Conservation (phyloP, 2,888 invertebrate species). For the Euphydryas editha region DNA sequence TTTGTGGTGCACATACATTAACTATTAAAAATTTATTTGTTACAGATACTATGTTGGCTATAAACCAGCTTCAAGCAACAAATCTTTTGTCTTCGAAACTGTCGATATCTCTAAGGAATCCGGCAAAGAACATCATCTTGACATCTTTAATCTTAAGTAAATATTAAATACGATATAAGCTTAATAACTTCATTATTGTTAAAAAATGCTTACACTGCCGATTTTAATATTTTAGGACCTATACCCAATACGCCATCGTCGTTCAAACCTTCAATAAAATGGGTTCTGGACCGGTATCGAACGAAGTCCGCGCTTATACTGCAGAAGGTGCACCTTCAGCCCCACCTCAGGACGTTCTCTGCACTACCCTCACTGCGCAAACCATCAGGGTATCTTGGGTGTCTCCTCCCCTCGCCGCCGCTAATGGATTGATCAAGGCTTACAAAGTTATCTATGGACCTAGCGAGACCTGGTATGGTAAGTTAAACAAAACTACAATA, state of each 20-base stretch:
- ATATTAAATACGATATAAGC: conserved; percentile 37
- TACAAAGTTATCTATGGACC: conserved; percentile 97
- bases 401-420: conserved; percentile 94
- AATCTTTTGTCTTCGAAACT: conserved; percentile 95
- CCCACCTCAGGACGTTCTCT: conserved; percentile 95
- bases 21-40: conserved; percentile 29
- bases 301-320: conserved; percentile 95
- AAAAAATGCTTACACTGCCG: not conserved
- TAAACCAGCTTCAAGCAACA: conserved; percentile 92
- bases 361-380: conserved; percentile 96
- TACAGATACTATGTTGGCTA: conserved; percentile 95
- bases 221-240: conserved; percentile 84
- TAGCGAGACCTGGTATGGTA: conserved; percentile 96
- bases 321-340: conserved; percentile 97
- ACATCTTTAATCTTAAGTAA: conserved; percentile 90
- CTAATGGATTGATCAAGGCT: conserved; percentile 97
- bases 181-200: not conserved
- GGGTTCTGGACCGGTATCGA: conserved; percentile 95
- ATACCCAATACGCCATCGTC: conserved; percentile 97
- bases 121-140: conserved; percentile 94
- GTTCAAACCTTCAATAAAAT: conserved; percentile 97
- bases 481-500: conserved; percentile 62
- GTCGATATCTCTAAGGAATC: conserved; percentile 96
- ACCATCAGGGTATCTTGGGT: conserved; percentile 97
- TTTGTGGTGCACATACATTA: not conserved